Percentiles rank a stretch among this genome's conserved stretches.
Evolutionary conservation across 2,113 vertebrate species (phyloP).

Genomic region (Rousettus leschenaultii): DNA sequence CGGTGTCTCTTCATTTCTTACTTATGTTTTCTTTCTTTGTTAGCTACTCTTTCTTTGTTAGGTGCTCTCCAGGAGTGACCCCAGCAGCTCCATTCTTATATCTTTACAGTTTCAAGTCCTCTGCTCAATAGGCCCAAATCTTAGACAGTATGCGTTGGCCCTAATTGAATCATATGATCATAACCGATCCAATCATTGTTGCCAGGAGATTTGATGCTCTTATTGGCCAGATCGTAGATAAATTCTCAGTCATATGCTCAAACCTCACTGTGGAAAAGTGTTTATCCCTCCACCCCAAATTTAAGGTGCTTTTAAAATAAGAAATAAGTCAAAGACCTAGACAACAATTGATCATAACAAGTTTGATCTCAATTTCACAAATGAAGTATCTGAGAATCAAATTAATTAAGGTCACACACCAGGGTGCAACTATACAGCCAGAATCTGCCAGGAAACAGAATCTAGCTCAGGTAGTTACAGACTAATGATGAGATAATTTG

Average conservation of each 20-base stretch:
- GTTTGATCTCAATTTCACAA: background rate
- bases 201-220: background rate
- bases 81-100: background rate
- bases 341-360: background rate
- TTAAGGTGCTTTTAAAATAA: background rate
- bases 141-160: background rate
- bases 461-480: background rate
- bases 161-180: background rate
- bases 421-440: background rate
- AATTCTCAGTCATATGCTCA: background rate
- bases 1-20: background rate
- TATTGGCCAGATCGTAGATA: background rate
- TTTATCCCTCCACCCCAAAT: background rate
- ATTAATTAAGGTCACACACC: background rate
- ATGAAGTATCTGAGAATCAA: background rate
- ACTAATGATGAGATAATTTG: background rate
- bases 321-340: background rate
- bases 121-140: background rate
- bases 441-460: background rate
- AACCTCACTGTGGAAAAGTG: background rate
- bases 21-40: background rate
- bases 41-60: background rate
- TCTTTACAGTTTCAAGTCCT: background rate
- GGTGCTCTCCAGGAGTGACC: background rate
- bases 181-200: background rate